Percentiles rank a stretch among this genome's conserved stretches.
Evolutionary conservation across 2,888 invertebrate species (phyloP).

Genomic region (Pterostichus madidus): DNA sequence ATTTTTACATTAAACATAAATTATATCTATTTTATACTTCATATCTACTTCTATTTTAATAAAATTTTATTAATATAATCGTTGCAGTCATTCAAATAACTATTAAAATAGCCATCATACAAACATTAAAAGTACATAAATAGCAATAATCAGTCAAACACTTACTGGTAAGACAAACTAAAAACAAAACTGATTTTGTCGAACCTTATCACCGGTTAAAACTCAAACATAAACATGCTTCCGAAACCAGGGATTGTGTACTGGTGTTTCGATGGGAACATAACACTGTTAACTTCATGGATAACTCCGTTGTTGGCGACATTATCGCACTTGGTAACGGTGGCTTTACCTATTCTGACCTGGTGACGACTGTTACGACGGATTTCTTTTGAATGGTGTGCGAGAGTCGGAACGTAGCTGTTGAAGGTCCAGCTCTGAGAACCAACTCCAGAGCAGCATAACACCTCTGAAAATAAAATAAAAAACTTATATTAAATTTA

Average conservation of each 20-base stretch:
- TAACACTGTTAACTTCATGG: constrained; percentile 79
- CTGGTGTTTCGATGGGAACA: constrained; percentile 74
- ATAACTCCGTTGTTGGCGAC: constrained; percentile 81
- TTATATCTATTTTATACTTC: constrained; percentile 44
- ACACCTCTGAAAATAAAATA: constrained; percentile 74
- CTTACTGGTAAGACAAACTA: constrained; percentile 33
- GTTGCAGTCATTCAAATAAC: constrained; percentile 46
- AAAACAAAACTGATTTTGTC: constrained; percentile 16
- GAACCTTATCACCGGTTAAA: constrained; percentile 69
- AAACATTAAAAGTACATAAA: constrained; percentile 66
- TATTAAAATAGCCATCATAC: constrained; percentile 40
- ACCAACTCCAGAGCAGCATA: constrained; percentile 76
- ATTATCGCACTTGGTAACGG: constrained; percentile 77
- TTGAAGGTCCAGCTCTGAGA: constrained; percentile 76
- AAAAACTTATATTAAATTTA: no score
- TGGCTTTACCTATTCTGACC: constrained; percentile 74
- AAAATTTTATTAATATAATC: constrained; percentile 47
- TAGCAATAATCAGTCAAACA: constrained; percentile 65
- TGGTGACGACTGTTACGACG: constrained; percentile 73
- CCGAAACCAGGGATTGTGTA: constrained; percentile 71
- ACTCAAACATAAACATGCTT: constrained; percentile 74
- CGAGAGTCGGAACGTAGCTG: constrained; percentile 74
- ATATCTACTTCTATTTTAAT: constrained; percentile 27
- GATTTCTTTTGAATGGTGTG: constrained; percentile 74
- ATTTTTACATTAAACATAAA: constrained; percentile 44